A percentile compares a stretch with the other conserved stretches of the same genome.
These are phyloP conservation scores for Corythoichthys intestinalis DNA, from an alignment of 2,113 vertebrate genomes.

Conservation along the genomic window DNA sequence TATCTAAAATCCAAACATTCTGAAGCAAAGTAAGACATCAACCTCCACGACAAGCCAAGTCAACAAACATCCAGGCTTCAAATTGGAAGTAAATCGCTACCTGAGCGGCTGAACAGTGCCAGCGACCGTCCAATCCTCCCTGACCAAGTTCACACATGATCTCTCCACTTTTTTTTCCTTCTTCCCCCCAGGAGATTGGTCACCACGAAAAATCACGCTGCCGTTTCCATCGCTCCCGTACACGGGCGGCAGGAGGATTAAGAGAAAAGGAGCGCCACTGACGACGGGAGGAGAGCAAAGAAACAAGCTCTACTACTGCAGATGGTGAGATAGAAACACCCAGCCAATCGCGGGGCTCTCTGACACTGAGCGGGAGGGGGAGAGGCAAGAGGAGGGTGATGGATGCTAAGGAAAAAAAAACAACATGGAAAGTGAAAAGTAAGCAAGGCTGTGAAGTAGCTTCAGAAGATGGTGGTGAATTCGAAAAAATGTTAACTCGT, in stretches of 20 bases:
- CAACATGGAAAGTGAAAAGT: slow-evolving; percentile 36
- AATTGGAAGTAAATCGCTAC: slow-evolving; percentile 76
- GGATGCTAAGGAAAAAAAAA: slow-evolving; percentile 50
- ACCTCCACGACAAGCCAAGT: not conserved
- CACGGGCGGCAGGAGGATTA: slow-evolving; percentile 11
- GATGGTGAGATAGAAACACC: slow-evolving; percentile 89
- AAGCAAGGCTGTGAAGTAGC: slow-evolving; percentile 29
- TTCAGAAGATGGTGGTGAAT: slow-evolving; percentile 25
- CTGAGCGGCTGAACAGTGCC: slow-evolving; percentile 98
- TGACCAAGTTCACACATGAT: slow-evolving; percentile 83
- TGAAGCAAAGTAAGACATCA: not conserved
- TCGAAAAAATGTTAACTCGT: not conserved
- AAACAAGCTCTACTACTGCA: slow-evolving; percentile 85
- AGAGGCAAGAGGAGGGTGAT: slow-evolving; percentile 19
- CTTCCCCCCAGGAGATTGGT: slow-evolving; percentile 45
- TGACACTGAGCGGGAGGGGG: slow-evolving; percentile 42
- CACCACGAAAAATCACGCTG: slow-evolving; percentile 40
- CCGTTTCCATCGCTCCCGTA: slow-evolving; percentile 39
- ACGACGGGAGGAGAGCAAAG: slow-evolving; percentile 47
- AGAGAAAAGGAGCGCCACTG: slow-evolving; percentile 61
- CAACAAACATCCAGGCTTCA: not conserved
- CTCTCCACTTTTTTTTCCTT: slow-evolving; percentile 47
- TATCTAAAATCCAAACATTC: too few species aligned
- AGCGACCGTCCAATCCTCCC: slow-evolving; percentile 96
- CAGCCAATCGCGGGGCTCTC: slow-evolving; percentile 89